These are phyloP conservation scores for Malacosoma neustria DNA, from an alignment of 2,888 invertebrate genomes.

Conservation along the genomic window DNA sequence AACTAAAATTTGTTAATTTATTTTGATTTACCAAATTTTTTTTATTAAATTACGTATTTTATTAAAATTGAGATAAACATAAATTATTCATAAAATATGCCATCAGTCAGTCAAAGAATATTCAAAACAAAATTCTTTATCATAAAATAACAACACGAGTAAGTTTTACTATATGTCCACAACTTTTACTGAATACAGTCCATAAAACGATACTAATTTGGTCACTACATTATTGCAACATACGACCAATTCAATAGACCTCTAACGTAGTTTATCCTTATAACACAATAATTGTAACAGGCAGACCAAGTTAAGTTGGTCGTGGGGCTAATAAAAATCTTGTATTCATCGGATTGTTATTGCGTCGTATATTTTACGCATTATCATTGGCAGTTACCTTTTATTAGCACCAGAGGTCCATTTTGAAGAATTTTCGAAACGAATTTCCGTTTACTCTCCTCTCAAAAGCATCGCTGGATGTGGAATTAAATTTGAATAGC, in stretches of 20 bases:
- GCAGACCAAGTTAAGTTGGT: conserved; percentile 16
- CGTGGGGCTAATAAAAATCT: conserved; percentile 20
- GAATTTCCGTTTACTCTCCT: too few species aligned
- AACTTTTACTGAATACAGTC: conserved; percentile 7
- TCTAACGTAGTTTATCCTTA: conserved; percentile 6
- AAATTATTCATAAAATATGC: too few species aligned
- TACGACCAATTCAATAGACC: conserved; percentile 19
- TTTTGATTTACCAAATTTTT: too few species aligned
- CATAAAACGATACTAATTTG: conserved; percentile 18
- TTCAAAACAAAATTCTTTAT: too few species aligned
- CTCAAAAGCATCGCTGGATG: too few species aligned
- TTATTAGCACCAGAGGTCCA: conserved; percentile 17
- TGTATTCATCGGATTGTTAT: conserved; percentile 20
- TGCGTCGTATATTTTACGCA: conserved; percentile 24
- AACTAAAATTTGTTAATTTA: too few species aligned
- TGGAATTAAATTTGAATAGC: too few species aligned
- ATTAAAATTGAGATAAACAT: too few species aligned
- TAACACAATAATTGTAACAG: conserved; percentile 7
- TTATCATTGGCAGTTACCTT: conserved; percentile 30
- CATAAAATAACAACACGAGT: too few species aligned
- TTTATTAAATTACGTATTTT: too few species aligned
- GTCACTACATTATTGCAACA: conserved; percentile 20
- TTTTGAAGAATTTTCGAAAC: too few species aligned
- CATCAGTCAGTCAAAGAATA: too few species aligned
- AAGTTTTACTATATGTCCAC: not conserved